These are phyloP conservation scores for Pyralis farinalis DNA, from an alignment of 2,888 invertebrate species.

Conservation along the genomic window DNA sequence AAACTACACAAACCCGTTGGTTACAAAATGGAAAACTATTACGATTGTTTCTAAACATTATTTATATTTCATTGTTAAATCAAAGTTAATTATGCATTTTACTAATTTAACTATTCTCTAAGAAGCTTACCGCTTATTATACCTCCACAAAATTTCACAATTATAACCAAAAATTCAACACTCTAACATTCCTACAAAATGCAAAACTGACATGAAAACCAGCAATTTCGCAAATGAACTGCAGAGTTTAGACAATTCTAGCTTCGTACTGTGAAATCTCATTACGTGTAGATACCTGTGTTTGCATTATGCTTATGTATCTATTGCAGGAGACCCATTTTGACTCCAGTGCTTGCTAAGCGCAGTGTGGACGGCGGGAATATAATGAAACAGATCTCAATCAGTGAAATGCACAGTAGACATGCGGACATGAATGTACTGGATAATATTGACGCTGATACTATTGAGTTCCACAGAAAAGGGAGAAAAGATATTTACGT, in stretches of 20 bases:
- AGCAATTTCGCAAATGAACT: constrained; percentile 6
- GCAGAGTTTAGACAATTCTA: constrained; percentile 11
- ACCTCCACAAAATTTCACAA: too few species aligned
- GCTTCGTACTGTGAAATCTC: constrained; percentile 13
- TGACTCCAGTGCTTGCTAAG: constrained; percentile 73
- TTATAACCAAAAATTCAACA: background rate
- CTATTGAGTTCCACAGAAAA: constrained; percentile 78
- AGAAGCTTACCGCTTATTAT: too few species aligned
- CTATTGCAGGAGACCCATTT: constrained; percentile 51
- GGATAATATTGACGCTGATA: constrained; percentile 40
- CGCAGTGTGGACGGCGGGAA: constrained; percentile 46
- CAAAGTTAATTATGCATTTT: too few species aligned
- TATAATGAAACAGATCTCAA: constrained; percentile 23
- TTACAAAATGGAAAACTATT: too few species aligned
- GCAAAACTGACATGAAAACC: background rate
- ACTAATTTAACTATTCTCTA: too few species aligned
- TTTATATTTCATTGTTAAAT: too few species aligned
- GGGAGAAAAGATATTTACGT: constrained; percentile 82
- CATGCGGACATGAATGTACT: constrained; percentile 42
- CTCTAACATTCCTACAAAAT: constrained; percentile 2
- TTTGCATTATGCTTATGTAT: background rate
- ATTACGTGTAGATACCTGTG: constrained; percentile 8
- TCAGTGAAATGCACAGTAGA: constrained; percentile 53
- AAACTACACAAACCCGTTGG: too few species aligned
- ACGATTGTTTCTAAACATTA: too few species aligned